phyloP scores from a whole-genome alignment of 2,888 invertebrate species.

The Pyrocoelia pectoralis region DNA sequence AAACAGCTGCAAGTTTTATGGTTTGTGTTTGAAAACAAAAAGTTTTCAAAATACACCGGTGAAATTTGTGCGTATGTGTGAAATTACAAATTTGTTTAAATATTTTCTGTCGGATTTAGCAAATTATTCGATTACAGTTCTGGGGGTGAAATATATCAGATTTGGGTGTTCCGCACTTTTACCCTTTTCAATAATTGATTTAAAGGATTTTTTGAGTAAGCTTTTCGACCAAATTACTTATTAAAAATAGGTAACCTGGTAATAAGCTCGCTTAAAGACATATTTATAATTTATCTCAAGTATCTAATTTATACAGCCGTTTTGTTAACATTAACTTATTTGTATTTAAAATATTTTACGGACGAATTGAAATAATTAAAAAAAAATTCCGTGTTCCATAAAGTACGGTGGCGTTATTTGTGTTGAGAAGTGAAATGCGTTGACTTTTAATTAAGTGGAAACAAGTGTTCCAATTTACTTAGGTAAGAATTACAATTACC shows the following conservation, averaged over 20 bases:
- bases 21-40: conserved; percentile 22
- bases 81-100: conserved; percentile 18
- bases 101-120: not conserved
- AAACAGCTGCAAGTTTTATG: conserved; percentile 34
- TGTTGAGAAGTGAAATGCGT: conserved; percentile 43
- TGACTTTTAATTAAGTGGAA: conserved; percentile 42
- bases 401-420: conserved; percentile 34
- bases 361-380: conserved; percentile 21
- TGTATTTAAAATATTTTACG: conserved; percentile 38
- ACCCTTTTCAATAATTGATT: conserved; percentile 40
- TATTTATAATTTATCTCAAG: conserved; percentile 39
- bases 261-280: conserved; percentile 24
- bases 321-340: conserved; percentile 37
- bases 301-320: conserved; percentile 38
- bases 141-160: conserved; percentile 40
- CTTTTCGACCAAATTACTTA: not conserved
- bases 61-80: conserved; percentile 18
- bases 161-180: conserved; percentile 43
- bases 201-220: conserved; percentile 38
- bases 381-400: conserved; percentile 22
- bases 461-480: conserved; percentile 43
- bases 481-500: conserved; percentile 33
- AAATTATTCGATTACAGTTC: conserved; percentile 5
- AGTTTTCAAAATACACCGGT: conserved; percentile 2
- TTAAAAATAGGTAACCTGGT: conserved; percentile 22